phyloP scores from a whole-genome alignment of 2,888 invertebrate genomes.

The Ceraclea dissimilis region DNA sequence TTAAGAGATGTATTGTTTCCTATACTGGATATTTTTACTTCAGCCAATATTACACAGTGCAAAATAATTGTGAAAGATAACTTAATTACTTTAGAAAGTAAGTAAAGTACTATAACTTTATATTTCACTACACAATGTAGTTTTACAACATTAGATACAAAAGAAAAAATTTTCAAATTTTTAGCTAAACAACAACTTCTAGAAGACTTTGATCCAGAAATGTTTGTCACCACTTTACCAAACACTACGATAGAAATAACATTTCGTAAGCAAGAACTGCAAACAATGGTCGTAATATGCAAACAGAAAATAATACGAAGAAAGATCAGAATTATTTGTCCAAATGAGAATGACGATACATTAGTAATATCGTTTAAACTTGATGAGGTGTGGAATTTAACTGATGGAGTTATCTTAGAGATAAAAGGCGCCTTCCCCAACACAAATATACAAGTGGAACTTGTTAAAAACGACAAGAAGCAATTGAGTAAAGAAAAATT shows the following conservation, averaged over 20 bases:
- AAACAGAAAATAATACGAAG: not conserved
- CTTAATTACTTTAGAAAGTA: too few species aligned
- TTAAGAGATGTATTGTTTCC: too few species aligned
- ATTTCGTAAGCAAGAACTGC: not conserved
- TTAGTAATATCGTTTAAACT: not conserved
- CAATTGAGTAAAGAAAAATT: conserved; percentile 19
- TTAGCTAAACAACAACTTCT: not conserved
- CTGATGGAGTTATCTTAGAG: not conserved
- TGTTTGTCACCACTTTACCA: not conserved
- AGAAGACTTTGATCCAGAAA: not conserved
- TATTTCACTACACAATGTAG: too few species aligned
- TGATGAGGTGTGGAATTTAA: not conserved
- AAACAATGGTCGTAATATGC: not conserved
- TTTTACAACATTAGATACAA: too few species aligned
- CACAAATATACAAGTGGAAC: not conserved
- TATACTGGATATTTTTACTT: too few species aligned
- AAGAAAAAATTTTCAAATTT: not conserved
- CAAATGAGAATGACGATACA: not conserved
- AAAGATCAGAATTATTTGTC: not conserved
- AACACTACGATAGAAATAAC: not conserved
- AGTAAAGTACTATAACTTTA: too few species aligned
- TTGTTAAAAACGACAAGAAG: conserved; percentile 6
- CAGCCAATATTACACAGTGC: too few species aligned
- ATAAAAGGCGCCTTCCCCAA: not conserved
- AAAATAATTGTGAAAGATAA: too few species aligned